phyloP scores from a whole-genome alignment of 2,797 vertebrate species.

The Clarias fuscus region DNA sequence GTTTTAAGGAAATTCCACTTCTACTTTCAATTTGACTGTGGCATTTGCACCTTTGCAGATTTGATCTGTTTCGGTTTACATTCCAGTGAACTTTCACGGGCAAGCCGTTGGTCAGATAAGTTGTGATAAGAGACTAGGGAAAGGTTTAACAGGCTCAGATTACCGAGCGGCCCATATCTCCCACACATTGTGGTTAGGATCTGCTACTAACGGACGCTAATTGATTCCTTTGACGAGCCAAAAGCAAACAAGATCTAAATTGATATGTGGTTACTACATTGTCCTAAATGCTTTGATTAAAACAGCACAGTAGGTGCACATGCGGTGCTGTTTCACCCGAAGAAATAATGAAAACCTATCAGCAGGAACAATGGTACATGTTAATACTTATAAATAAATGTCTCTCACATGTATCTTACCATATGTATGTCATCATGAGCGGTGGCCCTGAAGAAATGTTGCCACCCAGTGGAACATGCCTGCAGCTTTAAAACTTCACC shows the following conservation, averaged over 20 bases:
- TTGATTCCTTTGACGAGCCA: constrained; percentile 10
- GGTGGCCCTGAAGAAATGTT: constrained; percentile 44
- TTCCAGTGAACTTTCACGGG: constrained; percentile 56
- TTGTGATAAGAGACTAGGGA: constrained; percentile 51
- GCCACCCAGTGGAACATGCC: constrained; percentile 53
- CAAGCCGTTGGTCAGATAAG: constrained; percentile 56
- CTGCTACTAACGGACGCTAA: constrained; percentile 16
- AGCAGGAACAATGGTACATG: neutral
- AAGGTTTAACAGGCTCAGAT: constrained; percentile 59
- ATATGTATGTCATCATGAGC: neutral
- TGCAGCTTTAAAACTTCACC: neutral
- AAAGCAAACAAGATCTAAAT: constrained; percentile 5
- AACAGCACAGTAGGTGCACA: neutral
- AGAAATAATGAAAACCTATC: neutral
- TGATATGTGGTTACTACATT: neutral
- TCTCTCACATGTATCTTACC: neutral
- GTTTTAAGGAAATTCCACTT: constrained; percentile 2
- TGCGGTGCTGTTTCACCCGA: neutral
- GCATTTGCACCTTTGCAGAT: constrained; percentile 47
- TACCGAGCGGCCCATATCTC: constrained; percentile 45
- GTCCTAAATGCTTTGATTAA: neutral
- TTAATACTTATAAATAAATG: neutral
- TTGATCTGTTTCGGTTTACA: constrained; percentile 63
- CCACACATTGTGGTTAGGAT: constrained; percentile 15
- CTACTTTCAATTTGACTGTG: constrained; percentile 30